Evolutionary conservation across 2,113 vertebrate species (phyloP), one percentile per base, ranked within the genome.

Genomic region (Furnarius figulus): DNA sequence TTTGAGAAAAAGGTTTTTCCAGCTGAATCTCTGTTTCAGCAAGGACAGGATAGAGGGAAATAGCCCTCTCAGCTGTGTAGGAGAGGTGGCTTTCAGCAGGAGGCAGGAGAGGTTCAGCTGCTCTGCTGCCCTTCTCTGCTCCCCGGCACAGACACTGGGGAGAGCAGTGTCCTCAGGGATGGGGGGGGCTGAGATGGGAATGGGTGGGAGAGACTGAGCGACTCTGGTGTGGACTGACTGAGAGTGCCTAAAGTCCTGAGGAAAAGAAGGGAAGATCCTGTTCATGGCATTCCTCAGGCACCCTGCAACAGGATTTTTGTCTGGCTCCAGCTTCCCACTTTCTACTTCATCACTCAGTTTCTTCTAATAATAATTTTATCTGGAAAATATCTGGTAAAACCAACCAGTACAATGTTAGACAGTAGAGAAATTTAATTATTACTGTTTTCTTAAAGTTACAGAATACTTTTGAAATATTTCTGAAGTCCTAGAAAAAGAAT

Each of bases 41-140:
- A 40, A 61, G 22, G 35, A 8, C 27, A 28, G 15, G 35, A 6
- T 3, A 27, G 62, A 52, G 70, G 35, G 44, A 82, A 65, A 55
- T 4, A 53, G 49, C 19, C 25, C 19, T 55, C 22, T 62, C 21
- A 39, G 52, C 42, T 67, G 52, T 20, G 25, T 42, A 81, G 50
- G 39, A 67, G 40, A 46, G 46, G 17, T 0, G 0, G 22, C 55
- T 77, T 49, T 47, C 46, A 25, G 63, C 56, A 19, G 46, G 50
- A 86, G 0, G 25, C 20, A 33, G 22, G 44, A 65, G 59, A 39
- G 28, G 30, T 53, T 85, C 50, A 2, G 39, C 73, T 70, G 42
- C 55, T 58, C 19, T 0, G 0, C 17, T 5, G 8, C 56, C 18
- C 4, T 4, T 13, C 27, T 90, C 31, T 0, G 0, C 53, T 85